phyloP scores from a whole-genome alignment of 1,140 invertebrate species.

The Polyergus mexicanus region DNA sequence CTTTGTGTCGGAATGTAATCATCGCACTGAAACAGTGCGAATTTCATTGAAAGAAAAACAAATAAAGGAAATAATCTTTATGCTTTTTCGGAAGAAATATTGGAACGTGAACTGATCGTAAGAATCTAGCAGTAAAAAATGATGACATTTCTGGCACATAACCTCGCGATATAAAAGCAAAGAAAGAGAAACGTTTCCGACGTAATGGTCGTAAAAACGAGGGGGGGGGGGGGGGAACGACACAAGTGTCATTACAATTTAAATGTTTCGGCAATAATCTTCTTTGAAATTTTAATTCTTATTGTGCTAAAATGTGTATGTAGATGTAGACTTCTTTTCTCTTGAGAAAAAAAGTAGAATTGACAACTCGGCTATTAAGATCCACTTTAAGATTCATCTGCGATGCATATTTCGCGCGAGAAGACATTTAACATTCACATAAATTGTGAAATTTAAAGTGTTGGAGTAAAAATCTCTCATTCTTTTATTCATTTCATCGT shows the following conservation, averaged over 20 bases:
- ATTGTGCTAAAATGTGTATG: slow-evolving; percentile 4
- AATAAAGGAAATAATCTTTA: neutral
- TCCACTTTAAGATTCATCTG: neutral
- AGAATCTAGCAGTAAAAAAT: neutral
- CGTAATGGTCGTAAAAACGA: neutral
- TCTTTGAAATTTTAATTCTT: neutral
- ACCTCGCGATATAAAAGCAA: neutral
- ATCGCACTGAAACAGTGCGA: neutral
- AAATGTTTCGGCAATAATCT: neutral
- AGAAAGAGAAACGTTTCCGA: neutral
- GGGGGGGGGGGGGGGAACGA: too few species aligned
- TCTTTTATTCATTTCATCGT: neutral
- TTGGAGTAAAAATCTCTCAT: neutral
- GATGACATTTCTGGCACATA: neutral
- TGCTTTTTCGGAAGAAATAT: neutral
- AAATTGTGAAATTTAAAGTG: slow-evolving; percentile 21
- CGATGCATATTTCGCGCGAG: neutral
- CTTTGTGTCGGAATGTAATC: neutral
- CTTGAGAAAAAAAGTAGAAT: neutral
- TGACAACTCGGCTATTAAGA: slow-evolving; percentile 22
- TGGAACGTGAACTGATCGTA: too few species aligned
- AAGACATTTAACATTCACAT: neutral
- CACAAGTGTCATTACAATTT: neutral
- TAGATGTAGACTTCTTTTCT: neutral
- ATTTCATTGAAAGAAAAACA: neutral